Percentiles rank a stretch among this genome's conserved stretches.
These are phyloP conservation scores for Drosophila borealis DNA, from an alignment of 2,888 invertebrate genomes.

Conservation along the genomic window DNA sequence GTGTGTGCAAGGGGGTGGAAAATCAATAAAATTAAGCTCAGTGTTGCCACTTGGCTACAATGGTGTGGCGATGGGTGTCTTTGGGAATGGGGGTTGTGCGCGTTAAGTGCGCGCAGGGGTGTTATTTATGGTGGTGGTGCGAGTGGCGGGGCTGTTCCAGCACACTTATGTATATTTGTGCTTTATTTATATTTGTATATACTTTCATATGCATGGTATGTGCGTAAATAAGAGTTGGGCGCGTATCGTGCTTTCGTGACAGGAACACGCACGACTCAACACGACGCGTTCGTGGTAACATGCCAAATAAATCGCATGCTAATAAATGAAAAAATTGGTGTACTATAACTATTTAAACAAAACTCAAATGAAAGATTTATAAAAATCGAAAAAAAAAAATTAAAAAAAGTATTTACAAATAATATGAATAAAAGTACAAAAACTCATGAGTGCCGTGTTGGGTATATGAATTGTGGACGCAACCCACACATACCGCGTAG, in stretches of 20 bases:
- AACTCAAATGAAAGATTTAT: not conserved
- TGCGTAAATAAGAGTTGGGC: not conserved
- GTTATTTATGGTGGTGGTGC: conserved; percentile 23
- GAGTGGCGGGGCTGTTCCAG: conserved; percentile 15
- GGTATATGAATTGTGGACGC: no score
- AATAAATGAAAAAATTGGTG: no score
- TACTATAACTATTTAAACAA: not conserved
- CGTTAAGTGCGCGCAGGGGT: conserved; percentile 38
- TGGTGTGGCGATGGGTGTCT: conserved; percentile 13
- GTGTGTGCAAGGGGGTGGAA: conserved; percentile 50
- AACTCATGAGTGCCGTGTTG: no score
- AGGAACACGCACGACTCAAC: not conserved
- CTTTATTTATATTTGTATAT: conserved; percentile 19
- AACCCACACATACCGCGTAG: not conserved
- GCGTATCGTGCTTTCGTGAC: not conserved
- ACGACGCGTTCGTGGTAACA: no score
- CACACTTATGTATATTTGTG: conserved; percentile 15
- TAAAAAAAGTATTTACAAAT: not conserved
- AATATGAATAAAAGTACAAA: not conserved
- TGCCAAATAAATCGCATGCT: no score
- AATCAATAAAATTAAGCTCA: conserved; percentile 74
- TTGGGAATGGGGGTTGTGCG: conserved; percentile 19
- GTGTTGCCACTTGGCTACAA: conserved; percentile 64
- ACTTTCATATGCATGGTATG: conserved; percentile 2
- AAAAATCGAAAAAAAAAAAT: not conserved